phyloP scores from a whole-genome alignment of 2,888 invertebrate genomes.

The Catocala fraxini region DNA sequence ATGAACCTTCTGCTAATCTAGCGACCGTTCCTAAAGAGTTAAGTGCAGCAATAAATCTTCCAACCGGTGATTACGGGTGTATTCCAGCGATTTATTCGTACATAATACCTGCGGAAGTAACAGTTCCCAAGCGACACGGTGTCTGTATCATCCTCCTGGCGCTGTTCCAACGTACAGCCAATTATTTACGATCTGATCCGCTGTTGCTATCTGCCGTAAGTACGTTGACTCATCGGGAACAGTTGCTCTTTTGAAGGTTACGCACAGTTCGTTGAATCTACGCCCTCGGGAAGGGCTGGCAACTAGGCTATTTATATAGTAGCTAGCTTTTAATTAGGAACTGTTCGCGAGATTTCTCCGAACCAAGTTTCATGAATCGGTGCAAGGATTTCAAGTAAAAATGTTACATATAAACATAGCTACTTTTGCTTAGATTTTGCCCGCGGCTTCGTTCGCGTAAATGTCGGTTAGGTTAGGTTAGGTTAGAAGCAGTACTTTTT shows the following conservation, averaged over 20 bases:
- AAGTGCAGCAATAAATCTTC: slow-evolving; percentile 1
- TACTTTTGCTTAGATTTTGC: too few relatives aligned
- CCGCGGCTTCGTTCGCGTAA: too few relatives aligned
- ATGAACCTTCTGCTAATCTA: too few relatives aligned
- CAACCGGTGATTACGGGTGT: neutral
- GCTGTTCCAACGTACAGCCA: slow-evolving; percentile 30
- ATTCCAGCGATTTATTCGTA: neutral
- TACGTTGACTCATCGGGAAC: slow-evolving; percentile 41
- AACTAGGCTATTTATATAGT: neutral
- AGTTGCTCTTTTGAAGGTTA: slow-evolving; percentile 40
- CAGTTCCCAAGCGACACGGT: slow-evolving; percentile 32
- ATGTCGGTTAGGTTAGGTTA: too few relatives aligned
- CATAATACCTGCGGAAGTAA: slow-evolving; percentile 29
- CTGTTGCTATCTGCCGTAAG: slow-evolving; percentile 41
- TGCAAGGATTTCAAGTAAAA: too few relatives aligned
- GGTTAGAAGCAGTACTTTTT: too few relatives aligned
- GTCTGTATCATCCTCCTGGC: slow-evolving; percentile 40
- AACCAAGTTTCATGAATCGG: too few relatives aligned
- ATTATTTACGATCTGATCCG: slow-evolving; percentile 11
- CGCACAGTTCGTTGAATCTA: slow-evolving; percentile 22
- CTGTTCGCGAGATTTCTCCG: too few relatives aligned
- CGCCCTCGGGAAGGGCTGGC: slow-evolving; percentile 15
- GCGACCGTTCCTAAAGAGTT: neutral
- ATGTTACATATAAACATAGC: too few relatives aligned
- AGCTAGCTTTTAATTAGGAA: too few relatives aligned